Evolutionary conservation across 2,797 vertebrate genomes (phyloP).

Genomic region (Clarias laeviceps): DNA sequence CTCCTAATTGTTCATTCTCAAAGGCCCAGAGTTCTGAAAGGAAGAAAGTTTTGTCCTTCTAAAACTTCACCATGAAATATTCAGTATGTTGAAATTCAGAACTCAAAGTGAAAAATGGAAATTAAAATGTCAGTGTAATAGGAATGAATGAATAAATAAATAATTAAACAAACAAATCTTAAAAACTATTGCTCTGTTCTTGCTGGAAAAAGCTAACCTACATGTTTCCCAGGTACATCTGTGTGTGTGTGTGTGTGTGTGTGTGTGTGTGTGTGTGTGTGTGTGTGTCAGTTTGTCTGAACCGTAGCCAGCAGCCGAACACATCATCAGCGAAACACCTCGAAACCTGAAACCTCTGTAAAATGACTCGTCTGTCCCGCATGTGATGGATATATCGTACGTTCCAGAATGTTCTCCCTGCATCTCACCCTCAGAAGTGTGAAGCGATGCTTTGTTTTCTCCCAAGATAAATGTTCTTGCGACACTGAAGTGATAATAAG

Average conservation of each 20-base stretch:
- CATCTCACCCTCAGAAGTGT: not conserved
- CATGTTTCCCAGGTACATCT: constrained; percentile 15
- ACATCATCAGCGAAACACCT: constrained; percentile 19
- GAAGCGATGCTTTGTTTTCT: constrained; percentile 1
- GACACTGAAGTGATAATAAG: constrained; percentile 11
- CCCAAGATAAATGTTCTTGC: not conserved
- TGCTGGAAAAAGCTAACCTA: constrained; percentile 1
- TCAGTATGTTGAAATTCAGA: too few relatives aligned
- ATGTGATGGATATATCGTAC: constrained; percentile 18
- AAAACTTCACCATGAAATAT: not conserved
- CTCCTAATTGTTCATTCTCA: not conserved
- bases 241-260: constrained; percentile 25
- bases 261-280: constrained; percentile 25
- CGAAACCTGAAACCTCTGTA: constrained; percentile 4
- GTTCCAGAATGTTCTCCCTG: not conserved
- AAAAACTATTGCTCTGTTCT: not conserved
- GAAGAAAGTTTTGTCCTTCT: not conserved
- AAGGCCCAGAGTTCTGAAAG: not conserved
- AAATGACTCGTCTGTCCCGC: not conserved
- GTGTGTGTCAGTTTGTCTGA: constrained; percentile 15
- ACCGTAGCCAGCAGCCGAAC: not conserved
- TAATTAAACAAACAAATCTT: not conserved
- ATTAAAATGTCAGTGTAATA: too few relatives aligned
- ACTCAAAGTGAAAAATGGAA: too few relatives aligned
- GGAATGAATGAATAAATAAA: not conserved